A percentile compares a stretch with the other conserved stretches of the same genome.
Evolutionary conservation across 2,797 vertebrate species (phyloP).

Genomic region (Orientallactaga sibirica): DNA sequence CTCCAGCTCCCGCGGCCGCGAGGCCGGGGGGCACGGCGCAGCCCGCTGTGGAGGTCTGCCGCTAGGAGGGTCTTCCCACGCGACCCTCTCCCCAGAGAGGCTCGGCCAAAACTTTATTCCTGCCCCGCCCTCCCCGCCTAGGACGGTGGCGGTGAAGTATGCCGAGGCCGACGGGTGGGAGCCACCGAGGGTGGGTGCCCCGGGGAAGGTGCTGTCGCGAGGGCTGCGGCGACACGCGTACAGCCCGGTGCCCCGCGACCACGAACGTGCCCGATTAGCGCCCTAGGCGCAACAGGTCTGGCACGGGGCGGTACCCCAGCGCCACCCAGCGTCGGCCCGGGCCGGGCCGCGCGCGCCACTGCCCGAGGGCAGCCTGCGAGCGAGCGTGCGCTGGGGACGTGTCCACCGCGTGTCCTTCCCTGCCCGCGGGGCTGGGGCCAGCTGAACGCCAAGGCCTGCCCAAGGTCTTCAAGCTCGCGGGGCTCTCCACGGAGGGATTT

Average conservation of each 20-base stretch:
- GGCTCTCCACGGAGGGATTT: neutral
- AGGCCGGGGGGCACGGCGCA: neutral
- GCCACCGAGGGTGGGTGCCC: neutral
- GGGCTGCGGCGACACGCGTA: neutral
- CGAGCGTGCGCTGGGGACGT: neutral
- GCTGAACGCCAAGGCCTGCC: neutral
- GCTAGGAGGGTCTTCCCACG: neutral
- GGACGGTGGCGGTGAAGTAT: neutral
- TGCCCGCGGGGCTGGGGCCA: neutral
- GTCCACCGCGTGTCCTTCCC: neutral
- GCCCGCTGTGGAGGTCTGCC: neutral
- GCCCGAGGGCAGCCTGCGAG: neutral
- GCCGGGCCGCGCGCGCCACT: neutral
- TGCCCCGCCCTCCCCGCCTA: slow-evolving; percentile 56
- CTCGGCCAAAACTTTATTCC: slow-evolving; percentile 72
- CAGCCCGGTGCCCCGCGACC: neutral
- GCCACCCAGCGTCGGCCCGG: slow-evolving; percentile 86
- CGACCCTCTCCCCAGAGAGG: slow-evolving; percentile 44
- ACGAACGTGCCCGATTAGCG: neutral
- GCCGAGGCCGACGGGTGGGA: neutral
- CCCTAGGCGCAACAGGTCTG: slow-evolving; percentile 81
- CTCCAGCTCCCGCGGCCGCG: neutral
- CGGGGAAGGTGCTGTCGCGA: neutral
- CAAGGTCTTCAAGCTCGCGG: neutral
- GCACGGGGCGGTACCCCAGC: slow-evolving; percentile 81